A percentile compares a stretch with the other conserved stretches of the same genome.
These are phyloP conservation scores for Torymus tubicola DNA, from an alignment of 2,888 invertebrate species.

Conservation along the genomic window DNA sequence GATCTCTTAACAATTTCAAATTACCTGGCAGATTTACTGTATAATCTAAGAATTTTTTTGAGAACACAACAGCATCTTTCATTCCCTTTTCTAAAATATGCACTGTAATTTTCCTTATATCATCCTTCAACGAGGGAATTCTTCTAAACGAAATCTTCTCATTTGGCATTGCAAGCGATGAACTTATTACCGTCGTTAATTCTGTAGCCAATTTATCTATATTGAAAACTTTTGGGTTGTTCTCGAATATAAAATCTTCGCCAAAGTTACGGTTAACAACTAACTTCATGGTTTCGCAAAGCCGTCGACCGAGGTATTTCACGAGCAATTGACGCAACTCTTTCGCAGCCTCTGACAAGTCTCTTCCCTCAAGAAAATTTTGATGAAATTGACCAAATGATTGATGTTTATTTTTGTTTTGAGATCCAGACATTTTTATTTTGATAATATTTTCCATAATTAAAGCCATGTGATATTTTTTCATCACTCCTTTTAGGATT, in stretches of 20 bases:
- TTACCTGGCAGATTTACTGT: neutral
- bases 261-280: neutral
- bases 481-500: neutral
- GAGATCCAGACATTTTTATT: neutral
- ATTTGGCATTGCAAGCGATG: neutral
- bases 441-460: conserved; percentile 1
- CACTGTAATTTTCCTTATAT: neutral
- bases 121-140: neutral
- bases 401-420: neutral
- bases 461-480: conserved; percentile 14
- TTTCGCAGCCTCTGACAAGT: neutral
- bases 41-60: neutral
- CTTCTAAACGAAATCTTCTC: neutral
- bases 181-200: neutral
- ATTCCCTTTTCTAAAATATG: neutral
- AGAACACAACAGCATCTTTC: conserved; percentile 2
- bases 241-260: neutral
- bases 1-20: neutral
- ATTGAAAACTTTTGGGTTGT: neutral
- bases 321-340: neutral
- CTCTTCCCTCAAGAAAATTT: neutral
- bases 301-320: neutral
- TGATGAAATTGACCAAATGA: conserved; percentile 1
- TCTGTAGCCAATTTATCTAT: conserved; percentile 1
- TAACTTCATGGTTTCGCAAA: neutral